Conservation (phyloP, 2,113 vertebrate genomes). For the Notarius quadriscutis region DNA sequence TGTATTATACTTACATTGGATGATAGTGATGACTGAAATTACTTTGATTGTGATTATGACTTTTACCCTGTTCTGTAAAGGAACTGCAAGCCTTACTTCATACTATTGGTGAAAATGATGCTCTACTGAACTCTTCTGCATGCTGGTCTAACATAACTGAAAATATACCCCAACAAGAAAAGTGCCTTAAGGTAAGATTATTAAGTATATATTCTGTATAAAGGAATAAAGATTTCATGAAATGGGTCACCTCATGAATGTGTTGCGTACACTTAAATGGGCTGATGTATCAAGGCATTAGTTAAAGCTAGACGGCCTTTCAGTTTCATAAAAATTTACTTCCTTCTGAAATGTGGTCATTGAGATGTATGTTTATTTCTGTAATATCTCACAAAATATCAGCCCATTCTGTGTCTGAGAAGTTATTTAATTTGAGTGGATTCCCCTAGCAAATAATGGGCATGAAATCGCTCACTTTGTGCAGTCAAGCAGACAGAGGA, state of each 20-base stretch:
- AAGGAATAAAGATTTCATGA: not conserved
- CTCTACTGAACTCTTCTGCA: slow-evolving; percentile 84
- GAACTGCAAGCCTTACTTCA: slow-evolving; percentile 84
- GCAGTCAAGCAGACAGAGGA: no score
- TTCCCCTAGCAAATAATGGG: no score
- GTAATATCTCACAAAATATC: no score
- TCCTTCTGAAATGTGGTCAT: no score
- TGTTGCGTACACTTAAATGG: not conserved
- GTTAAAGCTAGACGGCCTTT: no score
- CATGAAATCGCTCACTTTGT: no score
- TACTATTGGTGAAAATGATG: slow-evolving; percentile 85
- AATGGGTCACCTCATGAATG: not conserved
- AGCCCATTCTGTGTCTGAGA: no score
- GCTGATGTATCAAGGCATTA: not conserved
- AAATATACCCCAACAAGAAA: slow-evolving; percentile 86
- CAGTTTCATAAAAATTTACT: no score
- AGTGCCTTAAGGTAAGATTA: slow-evolving; percentile 86
- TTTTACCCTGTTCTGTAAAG: slow-evolving; percentile 72
- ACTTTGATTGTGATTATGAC: not conserved
- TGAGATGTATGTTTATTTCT: no score
- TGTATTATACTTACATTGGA: not conserved
- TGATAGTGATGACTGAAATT: not conserved
- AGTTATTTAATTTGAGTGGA: no score
- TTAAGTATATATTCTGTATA: not conserved
- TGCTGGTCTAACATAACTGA: slow-evolving; percentile 84